phyloP scores from a whole-genome alignment of 2,888 invertebrate genomes.

The Belgica antarctica region DNA sequence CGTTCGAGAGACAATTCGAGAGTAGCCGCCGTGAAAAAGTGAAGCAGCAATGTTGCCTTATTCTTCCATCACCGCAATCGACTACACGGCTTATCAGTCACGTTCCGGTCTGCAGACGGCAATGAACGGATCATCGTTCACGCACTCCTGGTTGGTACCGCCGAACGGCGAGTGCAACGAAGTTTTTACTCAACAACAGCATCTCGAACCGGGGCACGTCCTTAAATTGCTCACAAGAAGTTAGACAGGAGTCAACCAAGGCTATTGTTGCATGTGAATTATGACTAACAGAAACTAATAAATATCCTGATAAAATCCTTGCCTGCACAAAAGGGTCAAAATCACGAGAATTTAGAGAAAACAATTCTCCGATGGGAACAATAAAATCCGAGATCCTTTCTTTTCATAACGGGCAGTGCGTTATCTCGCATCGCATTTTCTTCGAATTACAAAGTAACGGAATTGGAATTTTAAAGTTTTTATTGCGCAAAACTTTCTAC shows the following conservation, averaged over 20 bases:
- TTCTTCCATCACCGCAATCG: conserved; percentile 14
- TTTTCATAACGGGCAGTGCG: conserved; percentile 23
- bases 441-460: conserved; percentile 33
- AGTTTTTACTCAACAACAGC: conserved; percentile 53
- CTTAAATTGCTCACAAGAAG: conserved; percentile 53
- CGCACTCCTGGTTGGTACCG: conserved; percentile 93
- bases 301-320: conserved; percentile 9
- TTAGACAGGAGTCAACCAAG: not conserved
- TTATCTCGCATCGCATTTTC: conserved; percentile 33
- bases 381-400: not conserved
- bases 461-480: conserved; percentile 23
- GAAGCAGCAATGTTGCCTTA: conserved; percentile 36
- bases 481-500: not conserved
- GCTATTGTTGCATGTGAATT: conserved; percentile 19
- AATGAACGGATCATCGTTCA: conserved; percentile 68
- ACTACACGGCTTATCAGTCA: conserved; percentile 54
- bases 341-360: conserved; percentile 7
- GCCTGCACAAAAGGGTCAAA: conserved; percentile 1
- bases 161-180: conserved; percentile 62
- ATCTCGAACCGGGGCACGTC: conserved; percentile 87
- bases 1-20: too few relatives aligned
- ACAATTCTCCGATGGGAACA: conserved; percentile 17
- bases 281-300: conserved; percentile 1
- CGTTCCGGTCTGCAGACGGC: conserved; percentile 55
- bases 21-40: not conserved